Evolutionary conservation across 2,888 invertebrate genomes (phyloP).

Genomic region (Platycnemis pennipes): DNA sequence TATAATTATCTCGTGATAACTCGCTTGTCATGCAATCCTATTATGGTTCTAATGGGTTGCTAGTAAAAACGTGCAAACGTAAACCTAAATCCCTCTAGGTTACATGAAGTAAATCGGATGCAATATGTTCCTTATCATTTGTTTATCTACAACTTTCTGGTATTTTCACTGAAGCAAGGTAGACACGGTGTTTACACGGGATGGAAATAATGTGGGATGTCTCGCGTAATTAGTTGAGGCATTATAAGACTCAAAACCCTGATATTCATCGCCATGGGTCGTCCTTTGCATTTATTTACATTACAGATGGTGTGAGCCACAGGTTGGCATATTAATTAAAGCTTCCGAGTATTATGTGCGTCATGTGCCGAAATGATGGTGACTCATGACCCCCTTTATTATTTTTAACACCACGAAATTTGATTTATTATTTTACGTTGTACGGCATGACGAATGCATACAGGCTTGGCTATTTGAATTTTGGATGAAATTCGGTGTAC

Average conservation of each 20-base stretch:
- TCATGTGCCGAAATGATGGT: not conserved
- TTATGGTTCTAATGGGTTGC: too few relatives aligned
- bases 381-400: not conserved
- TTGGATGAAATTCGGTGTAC: not conserved
- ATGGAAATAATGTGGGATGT: too few relatives aligned
- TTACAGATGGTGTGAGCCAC: not conserved
- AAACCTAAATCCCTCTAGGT: too few relatives aligned
- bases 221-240: not conserved
- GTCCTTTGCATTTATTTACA: not conserved
- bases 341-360: not conserved
- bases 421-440: not conserved
- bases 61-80: too few relatives aligned
- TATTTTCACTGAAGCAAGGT: too few relatives aligned
- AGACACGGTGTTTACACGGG: too few relatives aligned
- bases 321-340: conserved; percentile 19
- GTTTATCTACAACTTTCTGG: too few relatives aligned
- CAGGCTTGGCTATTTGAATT: not conserved
- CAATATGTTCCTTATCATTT: too few relatives aligned
- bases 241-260: not conserved
- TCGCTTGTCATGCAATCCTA: too few relatives aligned
- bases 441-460: not conserved
- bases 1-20: too few relatives aligned
- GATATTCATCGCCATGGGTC: not conserved
- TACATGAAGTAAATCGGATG: too few relatives aligned
- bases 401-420: not conserved